Evolutionary conservation across 2,113 vertebrate species (phyloP).

Genomic region (Condylura cristata): DNA sequence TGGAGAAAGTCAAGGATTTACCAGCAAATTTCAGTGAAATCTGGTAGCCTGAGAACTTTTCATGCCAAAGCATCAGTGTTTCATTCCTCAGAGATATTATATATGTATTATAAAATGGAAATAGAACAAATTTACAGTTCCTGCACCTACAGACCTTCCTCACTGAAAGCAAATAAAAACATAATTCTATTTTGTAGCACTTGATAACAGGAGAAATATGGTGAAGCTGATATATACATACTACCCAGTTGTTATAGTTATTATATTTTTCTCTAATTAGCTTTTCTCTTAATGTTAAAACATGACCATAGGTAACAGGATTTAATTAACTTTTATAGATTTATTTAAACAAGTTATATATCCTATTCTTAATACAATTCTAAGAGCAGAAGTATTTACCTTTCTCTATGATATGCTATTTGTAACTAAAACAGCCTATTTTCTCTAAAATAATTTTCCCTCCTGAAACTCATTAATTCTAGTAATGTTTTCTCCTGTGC

Average conservation of each 20-base stretch:
- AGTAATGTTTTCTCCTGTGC: not conserved
- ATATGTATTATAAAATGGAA: not conserved
- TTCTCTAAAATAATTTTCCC: slow-evolving; percentile 35
- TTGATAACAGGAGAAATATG: slow-evolving; percentile 36
- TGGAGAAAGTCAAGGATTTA: not conserved
- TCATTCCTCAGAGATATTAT: not conserved
- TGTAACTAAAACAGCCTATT: slow-evolving; percentile 30
- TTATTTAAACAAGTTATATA: slow-evolving; percentile 52
- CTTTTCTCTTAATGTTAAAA: slow-evolving; percentile 64
- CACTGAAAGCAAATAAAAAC: slow-evolving; percentile 20
- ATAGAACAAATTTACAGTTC: not conserved
- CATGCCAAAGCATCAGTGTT: not conserved
- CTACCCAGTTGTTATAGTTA: slow-evolving; percentile 38
- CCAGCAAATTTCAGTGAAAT: not conserved
- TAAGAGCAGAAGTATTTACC: slow-evolving; percentile 45
- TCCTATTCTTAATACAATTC: slow-evolving; percentile 56
- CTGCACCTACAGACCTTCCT: not conserved
- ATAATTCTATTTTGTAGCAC: slow-evolving; percentile 37
- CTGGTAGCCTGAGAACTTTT: not conserved
- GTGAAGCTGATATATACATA: not conserved
- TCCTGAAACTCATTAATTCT: not conserved
- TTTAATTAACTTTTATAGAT: slow-evolving; percentile 69
- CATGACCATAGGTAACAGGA: slow-evolving; percentile 45
- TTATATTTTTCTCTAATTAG: slow-evolving; percentile 62
- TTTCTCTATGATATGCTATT: not conserved